Percentiles rank a stretch among this genome's conserved stretches.
Conservation (phyloP, 1,140 invertebrate genomes). For the Drosophila biarmipes region DNA sequence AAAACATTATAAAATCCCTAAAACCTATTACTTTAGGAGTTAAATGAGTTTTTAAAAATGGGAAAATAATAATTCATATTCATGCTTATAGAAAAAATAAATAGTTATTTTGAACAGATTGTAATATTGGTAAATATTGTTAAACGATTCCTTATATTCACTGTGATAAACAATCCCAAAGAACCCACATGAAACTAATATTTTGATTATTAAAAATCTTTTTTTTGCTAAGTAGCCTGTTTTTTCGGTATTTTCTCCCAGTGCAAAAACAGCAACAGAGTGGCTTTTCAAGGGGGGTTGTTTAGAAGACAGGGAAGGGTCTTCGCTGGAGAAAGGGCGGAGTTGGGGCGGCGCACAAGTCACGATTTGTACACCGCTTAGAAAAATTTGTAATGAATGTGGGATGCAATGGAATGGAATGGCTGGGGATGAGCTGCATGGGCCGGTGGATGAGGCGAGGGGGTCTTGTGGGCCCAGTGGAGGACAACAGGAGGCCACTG, state of each 20-base stretch:
- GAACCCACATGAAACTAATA: no score
- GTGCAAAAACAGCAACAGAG: constrained; percentile 23
- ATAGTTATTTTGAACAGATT: no score
- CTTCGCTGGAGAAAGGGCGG: constrained; percentile 1
- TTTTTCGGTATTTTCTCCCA: background rate
- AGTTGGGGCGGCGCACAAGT: constrained; percentile 43
- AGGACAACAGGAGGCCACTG: constrained; percentile 32
- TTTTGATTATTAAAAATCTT: no score
- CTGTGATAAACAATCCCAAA: no score
- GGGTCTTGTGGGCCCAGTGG: constrained; percentile 3
- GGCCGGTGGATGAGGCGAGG: background rate
- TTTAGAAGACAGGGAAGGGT: background rate
- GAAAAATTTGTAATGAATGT: constrained; percentile 74
- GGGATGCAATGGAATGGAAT: constrained; percentile 43
- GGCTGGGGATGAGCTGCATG: constrained; percentile 22
- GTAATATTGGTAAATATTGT: no score
- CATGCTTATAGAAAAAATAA: no score
- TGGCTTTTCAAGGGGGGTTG: constrained; percentile 10
- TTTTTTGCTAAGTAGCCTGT: no score
- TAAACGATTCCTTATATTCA: no score
- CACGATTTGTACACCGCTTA: constrained; percentile 74
- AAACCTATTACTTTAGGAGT: no score
- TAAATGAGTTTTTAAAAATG: no score
- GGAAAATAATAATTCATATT: no score
- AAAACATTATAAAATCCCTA: no score